phyloP scores from a whole-genome alignment of 2,113 vertebrate genomes.

The Diadophis punctatus region DNA sequence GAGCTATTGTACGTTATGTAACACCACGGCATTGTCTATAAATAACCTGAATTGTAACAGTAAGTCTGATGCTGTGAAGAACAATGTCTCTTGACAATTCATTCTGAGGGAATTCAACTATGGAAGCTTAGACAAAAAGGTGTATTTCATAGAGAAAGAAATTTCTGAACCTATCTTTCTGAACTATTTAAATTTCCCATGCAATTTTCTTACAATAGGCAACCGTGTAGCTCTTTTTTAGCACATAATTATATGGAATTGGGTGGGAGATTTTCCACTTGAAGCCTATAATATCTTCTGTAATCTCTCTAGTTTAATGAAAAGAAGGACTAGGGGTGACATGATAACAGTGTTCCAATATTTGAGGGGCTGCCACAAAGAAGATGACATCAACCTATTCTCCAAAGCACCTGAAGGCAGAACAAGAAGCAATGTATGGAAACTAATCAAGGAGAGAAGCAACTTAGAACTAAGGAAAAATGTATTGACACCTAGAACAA shows the following conservation, averaged over 20 bases:
- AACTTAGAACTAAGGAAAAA: too few species aligned
- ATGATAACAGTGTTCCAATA: too few species aligned
- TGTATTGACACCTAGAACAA: too few species aligned
- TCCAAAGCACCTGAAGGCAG: too few species aligned
- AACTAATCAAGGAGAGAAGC: too few species aligned
- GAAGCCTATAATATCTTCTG: background rate
- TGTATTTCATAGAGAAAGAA: background rate
- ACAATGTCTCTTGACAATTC: slow-evolving; percentile 53
- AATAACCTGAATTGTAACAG: slow-evolving; percentile 46
- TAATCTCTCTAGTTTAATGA: background rate
- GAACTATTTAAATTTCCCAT: slow-evolving; percentile 6
- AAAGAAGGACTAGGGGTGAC: background rate
- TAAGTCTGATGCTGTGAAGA: slow-evolving; percentile 44
- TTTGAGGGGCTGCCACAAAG: too few species aligned
- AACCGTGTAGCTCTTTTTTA: background rate
- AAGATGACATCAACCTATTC: too few species aligned
- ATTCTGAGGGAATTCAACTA: slow-evolving; percentile 35
- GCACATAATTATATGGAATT: too few species aligned
- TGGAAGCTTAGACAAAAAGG: slow-evolving; percentile 29
- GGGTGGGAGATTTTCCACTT: background rate
- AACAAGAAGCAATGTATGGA: too few species aligned
- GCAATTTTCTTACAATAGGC: background rate
- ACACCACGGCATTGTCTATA: slow-evolving; percentile 47
- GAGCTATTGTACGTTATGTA: slow-evolving; percentile 45
- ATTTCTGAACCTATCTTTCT: background rate